Base-by-base conservation (phyloP, 2,797 vertebrate genomes). In the Neopelma chrysocephalum region DNA sequence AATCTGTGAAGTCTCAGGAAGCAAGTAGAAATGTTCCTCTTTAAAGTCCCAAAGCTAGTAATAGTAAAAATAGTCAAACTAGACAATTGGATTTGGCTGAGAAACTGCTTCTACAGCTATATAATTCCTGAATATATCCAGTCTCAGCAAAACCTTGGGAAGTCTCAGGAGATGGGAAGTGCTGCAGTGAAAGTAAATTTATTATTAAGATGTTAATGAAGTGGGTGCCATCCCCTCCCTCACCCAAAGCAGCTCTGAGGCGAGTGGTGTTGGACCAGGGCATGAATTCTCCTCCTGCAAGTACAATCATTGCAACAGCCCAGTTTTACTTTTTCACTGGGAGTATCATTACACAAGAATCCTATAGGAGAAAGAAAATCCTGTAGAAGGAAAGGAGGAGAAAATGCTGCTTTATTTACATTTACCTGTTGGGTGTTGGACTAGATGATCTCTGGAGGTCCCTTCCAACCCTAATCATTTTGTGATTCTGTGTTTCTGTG, bases 161-260 rank as follows among this genome's bases (percentile, higher is more conserved):
- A 61, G 1, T 31, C 45, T 50, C 50, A 9, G 80, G 88, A 42
- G 36, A 15, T 14, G 58, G 65, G 45, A 88, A 86, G 53, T 47
- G 64, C n/a, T 78, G 65, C 69, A 78, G 72, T 47, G 57, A 65
- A 94, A 94, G 65, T 38, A 48, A 88, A 88, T 78, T 78, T 69
- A 51, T 78, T 69, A 51, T 4, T 11, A 2, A 66, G 58, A 42
- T 12, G 8, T 34, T 73, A 75, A 61, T 43, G 69, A 89, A 11
- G 3, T 0, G 0, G 15, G 22, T 4, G 1, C 51, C 62, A 13
- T 62, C 38, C 40, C 14, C 31, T 51, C 53, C 75, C 34, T 81
- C 3, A 0, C 27, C 38, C 20, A 1, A 0, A 0, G 78, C 71
- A 65, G 56, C 17, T 56, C 42, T 0, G 0, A n/a, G 27, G 69